Conservation (phyloP, 2,888 invertebrate species). For the Oscheius onirici region DNA sequence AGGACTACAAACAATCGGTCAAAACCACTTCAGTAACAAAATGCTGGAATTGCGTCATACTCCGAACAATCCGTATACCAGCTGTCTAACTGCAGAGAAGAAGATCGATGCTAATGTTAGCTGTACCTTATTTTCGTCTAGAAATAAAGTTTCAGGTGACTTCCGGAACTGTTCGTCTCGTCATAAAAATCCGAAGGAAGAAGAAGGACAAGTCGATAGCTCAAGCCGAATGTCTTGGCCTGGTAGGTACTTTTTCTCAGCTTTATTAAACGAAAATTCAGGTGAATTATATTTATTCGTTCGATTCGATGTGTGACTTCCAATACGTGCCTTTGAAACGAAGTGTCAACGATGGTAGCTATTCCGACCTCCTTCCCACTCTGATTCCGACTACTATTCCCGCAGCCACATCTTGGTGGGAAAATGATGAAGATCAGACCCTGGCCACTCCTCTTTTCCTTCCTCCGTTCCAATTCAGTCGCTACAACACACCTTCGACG, state of each 20-base stretch:
- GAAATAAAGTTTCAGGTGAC: conserved; percentile 34
- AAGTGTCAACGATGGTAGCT: conserved; percentile 18
- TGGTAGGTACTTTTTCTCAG: conserved; percentile 39
- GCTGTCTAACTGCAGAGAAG: conserved; percentile 71
- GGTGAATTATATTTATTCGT: conserved; percentile 63
- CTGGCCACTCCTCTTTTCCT: conserved; percentile 57
- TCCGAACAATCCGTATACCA: conserved; percentile 64
- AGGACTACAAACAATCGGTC: conserved; percentile 56
- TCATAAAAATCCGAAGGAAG: conserved; percentile 56
- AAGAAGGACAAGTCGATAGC: conserved; percentile 43
- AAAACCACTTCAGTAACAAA: conserved; percentile 49
- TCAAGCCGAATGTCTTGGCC: conserved; percentile 48
- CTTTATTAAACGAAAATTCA: conserved; percentile 33
- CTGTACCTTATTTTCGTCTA: not conserved
- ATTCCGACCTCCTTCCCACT: conserved; percentile 51
- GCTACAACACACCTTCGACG: conserved; percentile 61
- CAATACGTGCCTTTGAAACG: conserved; percentile 84
- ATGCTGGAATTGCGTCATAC: conserved; percentile 60
- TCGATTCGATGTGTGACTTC: conserved; percentile 81
- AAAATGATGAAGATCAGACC: conserved; percentile 41
- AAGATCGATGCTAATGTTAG: conserved; percentile 45
- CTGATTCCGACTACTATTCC: conserved; percentile 60
- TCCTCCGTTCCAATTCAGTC: conserved; percentile 67
- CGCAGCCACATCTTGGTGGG: conserved; percentile 71
- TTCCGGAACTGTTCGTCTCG: conserved; percentile 61